These are phyloP conservation scores for Sebastes reedi DNA, from an alignment of 2,797 vertebrate species.

Conservation along the genomic window DNA sequence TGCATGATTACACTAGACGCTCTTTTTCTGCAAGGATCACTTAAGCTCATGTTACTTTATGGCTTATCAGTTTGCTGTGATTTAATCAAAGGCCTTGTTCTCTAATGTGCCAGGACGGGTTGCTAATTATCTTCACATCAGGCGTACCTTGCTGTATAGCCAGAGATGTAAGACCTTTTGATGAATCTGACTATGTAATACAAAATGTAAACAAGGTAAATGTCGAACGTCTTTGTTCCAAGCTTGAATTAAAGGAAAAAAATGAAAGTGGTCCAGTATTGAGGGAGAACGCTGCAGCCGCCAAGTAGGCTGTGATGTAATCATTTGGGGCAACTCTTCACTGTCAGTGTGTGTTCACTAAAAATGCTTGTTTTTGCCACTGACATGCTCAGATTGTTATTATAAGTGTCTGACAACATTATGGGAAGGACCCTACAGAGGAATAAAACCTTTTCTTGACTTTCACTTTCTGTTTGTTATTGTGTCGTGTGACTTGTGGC, in stretches of 20 bases:
- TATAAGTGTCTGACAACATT: background rate
- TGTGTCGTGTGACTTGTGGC: background rate
- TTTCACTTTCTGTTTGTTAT: background rate
- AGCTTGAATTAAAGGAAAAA: background rate
- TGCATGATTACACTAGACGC: background rate
- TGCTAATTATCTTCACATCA: conserved; percentile 1
- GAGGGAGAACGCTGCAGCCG: background rate
- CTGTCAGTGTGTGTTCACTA: background rate
- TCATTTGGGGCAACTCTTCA: too few species aligned
- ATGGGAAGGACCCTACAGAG: background rate
- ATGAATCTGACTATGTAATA: background rate
- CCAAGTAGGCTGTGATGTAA: background rate
- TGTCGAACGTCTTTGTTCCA: background rate
- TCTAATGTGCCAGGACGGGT: background rate
- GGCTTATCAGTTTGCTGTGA: background rate
- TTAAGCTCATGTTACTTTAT: background rate
- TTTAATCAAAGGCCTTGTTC: conserved; percentile 5
- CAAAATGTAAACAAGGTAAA: background rate
- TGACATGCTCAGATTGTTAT: background rate
- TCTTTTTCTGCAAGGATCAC: background rate
- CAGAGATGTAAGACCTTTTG: background rate
- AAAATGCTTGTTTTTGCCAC: too few species aligned
- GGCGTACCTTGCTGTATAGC: background rate
- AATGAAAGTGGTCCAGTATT: background rate
- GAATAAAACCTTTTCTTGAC: background rate